A percentile compares a stretch with the other conserved stretches of the same genome.
These are phyloP conservation scores for Hephaestus fuliginosus DNA, from an alignment of 2,797 vertebrate species.

Conservation along the genomic window DNA sequence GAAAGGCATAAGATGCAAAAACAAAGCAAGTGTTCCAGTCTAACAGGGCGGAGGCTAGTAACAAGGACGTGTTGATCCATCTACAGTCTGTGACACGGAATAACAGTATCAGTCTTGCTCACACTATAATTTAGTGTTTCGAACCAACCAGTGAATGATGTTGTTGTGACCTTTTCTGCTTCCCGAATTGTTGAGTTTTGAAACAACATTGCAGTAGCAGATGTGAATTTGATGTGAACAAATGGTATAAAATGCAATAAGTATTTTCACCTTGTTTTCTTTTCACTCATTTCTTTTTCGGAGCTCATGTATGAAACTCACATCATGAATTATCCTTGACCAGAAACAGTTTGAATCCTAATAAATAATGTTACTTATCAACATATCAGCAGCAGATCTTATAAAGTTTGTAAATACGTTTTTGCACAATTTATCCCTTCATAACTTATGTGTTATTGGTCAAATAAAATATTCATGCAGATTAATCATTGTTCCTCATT, in stretches of 20 bases:
- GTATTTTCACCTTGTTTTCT: neutral
- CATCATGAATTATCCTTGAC: constrained; percentile 5
- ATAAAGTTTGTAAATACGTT: neutral
- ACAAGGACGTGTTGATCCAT: constrained; percentile 4
- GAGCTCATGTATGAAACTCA: neutral
- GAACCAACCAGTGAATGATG: neutral
- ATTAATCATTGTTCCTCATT: constrained; percentile 1
- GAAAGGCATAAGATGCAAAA: constrained; percentile 73
- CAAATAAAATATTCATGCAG: neutral
- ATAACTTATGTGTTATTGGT: constrained; percentile 9
- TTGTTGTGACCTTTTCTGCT: constrained; percentile 14
- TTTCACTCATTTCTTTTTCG: constrained; percentile 23
- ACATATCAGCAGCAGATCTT: neutral
- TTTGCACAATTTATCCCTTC: constrained; percentile 1
- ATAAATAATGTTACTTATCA: constrained; percentile 19
- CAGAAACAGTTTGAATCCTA: neutral
- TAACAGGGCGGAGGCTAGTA: constrained; percentile 14
- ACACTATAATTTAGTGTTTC: neutral
- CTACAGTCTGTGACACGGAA: constrained; percentile 14
- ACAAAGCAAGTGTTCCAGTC: constrained; percentile 53
- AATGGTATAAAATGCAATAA: constrained; percentile 37
- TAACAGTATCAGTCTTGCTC: neutral
- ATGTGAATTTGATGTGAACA: constrained; percentile 46
- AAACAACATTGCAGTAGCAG: constrained; percentile 1
- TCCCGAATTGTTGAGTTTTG: neutral